phyloP scores from a whole-genome alignment of 2,888 invertebrate species.

The Rotaria macrura region DNA sequence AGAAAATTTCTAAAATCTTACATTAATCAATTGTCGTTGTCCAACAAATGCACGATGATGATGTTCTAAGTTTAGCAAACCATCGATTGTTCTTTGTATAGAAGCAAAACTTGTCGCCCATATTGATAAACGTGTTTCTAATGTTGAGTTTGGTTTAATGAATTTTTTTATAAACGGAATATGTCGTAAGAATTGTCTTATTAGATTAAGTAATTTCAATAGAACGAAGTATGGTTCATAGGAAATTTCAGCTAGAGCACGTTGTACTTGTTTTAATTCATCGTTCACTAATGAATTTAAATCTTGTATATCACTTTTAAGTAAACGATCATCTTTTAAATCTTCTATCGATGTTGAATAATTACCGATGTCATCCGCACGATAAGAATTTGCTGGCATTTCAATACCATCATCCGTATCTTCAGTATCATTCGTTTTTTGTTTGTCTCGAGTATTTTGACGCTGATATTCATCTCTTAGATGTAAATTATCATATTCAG shows the following conservation, averaged over 20 bases:
- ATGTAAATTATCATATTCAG: not conserved
- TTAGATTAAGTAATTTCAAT: not conserved
- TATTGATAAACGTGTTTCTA: not conserved
- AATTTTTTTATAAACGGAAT: not conserved
- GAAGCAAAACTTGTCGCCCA: not conserved
- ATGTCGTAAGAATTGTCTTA: not conserved
- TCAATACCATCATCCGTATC: not conserved
- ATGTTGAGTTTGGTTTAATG: not conserved
- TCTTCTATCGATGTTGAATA: not conserved
- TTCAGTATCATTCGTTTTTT: not conserved
- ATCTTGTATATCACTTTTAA: constrained; percentile 17
- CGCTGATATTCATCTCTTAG: not conserved
- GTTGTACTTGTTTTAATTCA: constrained; percentile 1
- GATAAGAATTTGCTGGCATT: not conserved
- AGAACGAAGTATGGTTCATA: not conserved
- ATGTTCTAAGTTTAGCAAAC: not conserved
- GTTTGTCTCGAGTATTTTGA: too few relatives aligned
- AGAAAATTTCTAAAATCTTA: too few relatives aligned
- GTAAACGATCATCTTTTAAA: not conserved
- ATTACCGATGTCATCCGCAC: not conserved
- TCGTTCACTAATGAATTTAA: not conserved
- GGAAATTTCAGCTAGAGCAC: not conserved
- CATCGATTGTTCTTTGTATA: constrained; percentile 4
- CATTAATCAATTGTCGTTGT: not conserved
- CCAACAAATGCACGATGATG: not conserved